These are phyloP conservation scores for Eleutherodactylus coqui DNA, from an alignment of 2,797 vertebrate genomes.

Conservation along the genomic window DNA sequence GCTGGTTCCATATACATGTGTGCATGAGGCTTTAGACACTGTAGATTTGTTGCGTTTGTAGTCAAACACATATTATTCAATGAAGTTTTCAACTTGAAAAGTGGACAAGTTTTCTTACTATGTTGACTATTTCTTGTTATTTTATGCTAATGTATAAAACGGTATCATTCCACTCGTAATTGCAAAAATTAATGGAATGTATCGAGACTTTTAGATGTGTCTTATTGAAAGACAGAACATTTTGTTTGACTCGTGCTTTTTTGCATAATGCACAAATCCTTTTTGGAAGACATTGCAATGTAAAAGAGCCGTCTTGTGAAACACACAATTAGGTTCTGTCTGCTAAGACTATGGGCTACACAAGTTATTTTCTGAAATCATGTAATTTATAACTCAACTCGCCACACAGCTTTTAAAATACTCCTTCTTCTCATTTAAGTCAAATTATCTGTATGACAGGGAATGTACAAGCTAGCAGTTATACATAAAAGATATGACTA, in stretches of 20 bases:
- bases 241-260: background rate
- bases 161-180: background rate
- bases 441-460: slow-evolving; percentile 35
- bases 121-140: background rate
- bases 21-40: too few species aligned
- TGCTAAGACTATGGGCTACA: slow-evolving; percentile 10
- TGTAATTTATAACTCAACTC: slow-evolving; percentile 36
- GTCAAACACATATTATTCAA: background rate
- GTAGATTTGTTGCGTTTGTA: too few species aligned
- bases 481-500: slow-evolving; percentile 35
- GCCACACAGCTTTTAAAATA: slow-evolving; percentile 11
- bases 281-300: slow-evolving; percentile 4
- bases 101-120: background rate
- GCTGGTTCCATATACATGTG: too few species aligned
- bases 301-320: slow-evolving; percentile 10
- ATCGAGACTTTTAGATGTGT: background rate
- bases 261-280: background rate
- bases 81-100: background rate
- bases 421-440: slow-evolving; percentile 33
- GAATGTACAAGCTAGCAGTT: slow-evolving; percentile 29
- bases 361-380: slow-evolving; percentile 45
- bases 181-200: background rate
- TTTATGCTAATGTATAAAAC: too few species aligned
- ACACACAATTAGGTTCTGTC: slow-evolving; percentile 35
- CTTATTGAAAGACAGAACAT: background rate